Base-by-base conservation (phyloP, 53 echinoderm and acorn worm genomes). In the Apostichopus leukothele region DNA sequence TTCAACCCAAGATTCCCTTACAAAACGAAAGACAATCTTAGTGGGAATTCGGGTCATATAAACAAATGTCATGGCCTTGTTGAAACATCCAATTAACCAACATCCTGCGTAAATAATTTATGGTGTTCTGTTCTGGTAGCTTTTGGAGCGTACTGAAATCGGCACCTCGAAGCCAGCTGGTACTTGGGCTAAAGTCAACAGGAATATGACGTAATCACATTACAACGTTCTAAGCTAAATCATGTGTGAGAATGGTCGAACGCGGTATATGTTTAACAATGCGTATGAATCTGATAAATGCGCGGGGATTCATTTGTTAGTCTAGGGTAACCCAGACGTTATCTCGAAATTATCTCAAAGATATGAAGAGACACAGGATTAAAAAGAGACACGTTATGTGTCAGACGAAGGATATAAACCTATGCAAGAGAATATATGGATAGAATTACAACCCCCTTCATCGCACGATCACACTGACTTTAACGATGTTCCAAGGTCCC, bases 111-210 rank as follows among this genome's bases (percentile, higher is more conserved):
- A 59, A 53, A 80, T 80, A 55, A 80, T 80, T 80, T 53, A 80
- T 80, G 80, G 80, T 9, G 18, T 55, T 51, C 21, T 21, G 20
- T 19, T 6, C 80, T 50, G 53, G 54, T 80, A 18, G 53, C 80
- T 55, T 55, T 4, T 80, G 54, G 59, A 54, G 80, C 80, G 80
- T 59, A 54, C 14, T 54, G 55, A 54, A 80, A 80, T 80, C 59
- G 80, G 80, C 54, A 80, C 80, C 80, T 18, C 6, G 80, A 55
- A 54, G 54, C 55, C 80, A 80, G 80, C 80, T 80, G 80, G 80
- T 80, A 22, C 55, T 80, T 9, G 54, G 18, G 80, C 54, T 80
- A 60, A 80, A 80, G 59, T 80, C 80, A 80, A 80, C 80, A 80
- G 21, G 59, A 59, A 50, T 80, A 54, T 80, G 80, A 80, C 80